Conservation (phyloP, 2,797 vertebrate genomes). For the Cercopithecus neglectus region DNA sequence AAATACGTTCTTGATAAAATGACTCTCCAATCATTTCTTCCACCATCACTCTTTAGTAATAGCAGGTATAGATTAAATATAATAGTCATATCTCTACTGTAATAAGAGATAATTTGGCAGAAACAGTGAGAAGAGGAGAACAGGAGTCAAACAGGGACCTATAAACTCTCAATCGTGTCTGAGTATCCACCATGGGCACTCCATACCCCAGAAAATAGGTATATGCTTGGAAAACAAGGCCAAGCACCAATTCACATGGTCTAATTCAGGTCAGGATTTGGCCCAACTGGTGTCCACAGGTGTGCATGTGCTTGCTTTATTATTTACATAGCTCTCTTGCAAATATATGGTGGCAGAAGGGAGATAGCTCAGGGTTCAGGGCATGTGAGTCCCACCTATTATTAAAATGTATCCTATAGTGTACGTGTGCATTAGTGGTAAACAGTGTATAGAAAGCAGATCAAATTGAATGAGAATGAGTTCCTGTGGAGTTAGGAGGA, state of each 20-base stretch:
- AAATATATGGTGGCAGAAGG: neutral
- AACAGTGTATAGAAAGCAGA: neutral
- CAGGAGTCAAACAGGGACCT: neutral
- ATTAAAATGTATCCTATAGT: neutral
- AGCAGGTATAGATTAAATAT: neutral
- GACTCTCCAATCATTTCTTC: neutral
- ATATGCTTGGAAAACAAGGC: neutral
- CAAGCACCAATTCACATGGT: neutral
- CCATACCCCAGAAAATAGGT: neutral
- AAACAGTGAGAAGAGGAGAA: neutral
- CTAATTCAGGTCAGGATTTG: neutral
- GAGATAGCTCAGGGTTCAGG: neutral
- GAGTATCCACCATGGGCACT: neutral
- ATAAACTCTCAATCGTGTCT: neutral
- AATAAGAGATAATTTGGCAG: neutral
- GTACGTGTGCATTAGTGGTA: neutral
- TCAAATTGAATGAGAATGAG: neutral
- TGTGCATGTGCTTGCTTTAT: neutral
- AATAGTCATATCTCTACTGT: neutral
- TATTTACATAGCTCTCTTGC: neutral
- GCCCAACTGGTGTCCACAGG: neutral
- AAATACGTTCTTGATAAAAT: conserved; percentile 15
- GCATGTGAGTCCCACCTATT: neutral
- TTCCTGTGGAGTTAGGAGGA: neutral
- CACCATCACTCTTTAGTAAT: neutral